Evolutionary conservation across 2,113 vertebrate species (phyloP), one percentile per base, ranked within the genome.

Genomic region (Vicugna pacos): DNA sequence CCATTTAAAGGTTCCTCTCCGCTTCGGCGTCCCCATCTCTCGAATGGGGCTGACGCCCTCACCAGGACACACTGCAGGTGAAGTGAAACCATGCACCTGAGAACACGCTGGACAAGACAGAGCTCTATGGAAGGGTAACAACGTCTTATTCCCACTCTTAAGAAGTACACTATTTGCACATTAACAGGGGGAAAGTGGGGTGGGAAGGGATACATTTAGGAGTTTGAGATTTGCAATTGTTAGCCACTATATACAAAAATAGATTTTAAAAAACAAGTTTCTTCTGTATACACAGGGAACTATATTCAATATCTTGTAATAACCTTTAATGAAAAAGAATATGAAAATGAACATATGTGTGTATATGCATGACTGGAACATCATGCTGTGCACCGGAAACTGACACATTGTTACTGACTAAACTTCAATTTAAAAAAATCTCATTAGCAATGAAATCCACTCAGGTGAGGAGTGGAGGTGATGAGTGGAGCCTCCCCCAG

Each of bases 1-100:
- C 86, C 70, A 50, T 73, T 20, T 83, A 73, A 52, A 42, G 38
- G 38, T 20, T 69, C 8, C 60, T 30, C 32, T 26, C 1, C 7
- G 3, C 54, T 42, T 62, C n/a, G 32, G 20, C 89, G 52, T 56
- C 62, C 58, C 70, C 69, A 52, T 64, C 89, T 70, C 56, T 58
- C 80, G 75, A 80, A 52, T 2, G 42, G 69, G 42, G 19, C 72
- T 13, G 14, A 69, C 12, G 28, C 42, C 64, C 60, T 93, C 73
- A 8, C 0, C 0, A 69, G 60, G 35, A 80, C 48, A 38, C 52
- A 42, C 1, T 15, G 11, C 13, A 42, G 14, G 50, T 1, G 16
- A 52, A 32, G 32, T 30, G 32, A 70, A 70, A 32, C 1, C 9
- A 11, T 20, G 7, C 26, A 30, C 11, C 65, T 73, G 52, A 76